phyloP scores from a whole-genome alignment of 2,113 vertebrate species.

The Proterorhinus semilunaris region DNA sequence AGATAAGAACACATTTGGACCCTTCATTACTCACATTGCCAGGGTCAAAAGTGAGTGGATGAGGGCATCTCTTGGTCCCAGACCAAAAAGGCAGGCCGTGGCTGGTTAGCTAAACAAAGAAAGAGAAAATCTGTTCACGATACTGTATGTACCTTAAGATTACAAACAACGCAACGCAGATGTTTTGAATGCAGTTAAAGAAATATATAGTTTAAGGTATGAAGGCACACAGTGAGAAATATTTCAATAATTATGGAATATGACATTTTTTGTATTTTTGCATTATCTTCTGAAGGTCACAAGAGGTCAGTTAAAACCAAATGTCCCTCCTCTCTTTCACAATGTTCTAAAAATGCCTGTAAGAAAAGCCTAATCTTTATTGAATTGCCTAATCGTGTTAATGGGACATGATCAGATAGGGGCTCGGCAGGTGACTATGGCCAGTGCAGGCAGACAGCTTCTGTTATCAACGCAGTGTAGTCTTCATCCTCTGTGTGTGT shows the following conservation, averaged over 20 bases:
- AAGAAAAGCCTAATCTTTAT: not conserved
- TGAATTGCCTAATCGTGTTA: not conserved
- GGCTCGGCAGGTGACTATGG: not conserved
- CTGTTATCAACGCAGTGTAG: slow-evolving; percentile 59
- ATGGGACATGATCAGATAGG: not conserved
- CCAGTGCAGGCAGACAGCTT: slow-evolving; percentile 38
- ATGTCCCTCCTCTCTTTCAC: no score
- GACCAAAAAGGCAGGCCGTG: slow-evolving; percentile 81
- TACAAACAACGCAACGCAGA: no score
- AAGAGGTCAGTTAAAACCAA: no score
- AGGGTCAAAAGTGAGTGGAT: slow-evolving; percentile 77
- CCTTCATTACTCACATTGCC: slow-evolving; percentile 72
- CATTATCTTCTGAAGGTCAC: no score
- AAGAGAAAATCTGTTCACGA: slow-evolving; percentile 21
- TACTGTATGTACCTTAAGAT: slow-evolving; percentile 11
- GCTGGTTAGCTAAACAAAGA: slow-evolving; percentile 68
- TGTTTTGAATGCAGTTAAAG: no score
- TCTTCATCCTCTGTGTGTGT: slow-evolving; percentile 59
- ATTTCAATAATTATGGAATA: not conserved
- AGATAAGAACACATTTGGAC: not conserved
- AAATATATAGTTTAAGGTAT: not conserved
- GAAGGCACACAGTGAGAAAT: not conserved
- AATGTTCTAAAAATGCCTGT: not conserved
- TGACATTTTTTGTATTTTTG: no score
- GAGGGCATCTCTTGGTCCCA: slow-evolving; percentile 80